Evolutionary conservation across 2,797 vertebrate genomes (phyloP).

Genomic region (Poliocrania exsul): DNA sequence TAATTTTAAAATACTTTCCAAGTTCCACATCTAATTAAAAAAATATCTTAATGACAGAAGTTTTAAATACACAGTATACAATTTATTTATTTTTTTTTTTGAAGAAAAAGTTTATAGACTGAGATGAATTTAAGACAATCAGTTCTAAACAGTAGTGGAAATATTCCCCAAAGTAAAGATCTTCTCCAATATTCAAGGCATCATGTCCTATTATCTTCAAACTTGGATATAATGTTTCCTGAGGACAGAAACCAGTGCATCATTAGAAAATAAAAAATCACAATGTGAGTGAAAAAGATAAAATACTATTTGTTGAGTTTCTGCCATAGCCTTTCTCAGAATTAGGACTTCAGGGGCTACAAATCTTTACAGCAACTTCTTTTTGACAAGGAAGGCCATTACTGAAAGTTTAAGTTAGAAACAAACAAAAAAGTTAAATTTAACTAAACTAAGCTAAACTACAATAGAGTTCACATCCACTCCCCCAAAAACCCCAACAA

Average conservation of each 20-base stretch:
- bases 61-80: not conserved
- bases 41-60: not conserved
- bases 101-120: not conserved
- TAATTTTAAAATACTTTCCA: not conserved
- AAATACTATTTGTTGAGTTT: not conserved
- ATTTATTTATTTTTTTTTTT: not conserved
- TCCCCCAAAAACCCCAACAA: accelerated
- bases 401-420: not conserved
- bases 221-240: not conserved
- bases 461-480: accelerated
- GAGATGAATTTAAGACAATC: not conserved
- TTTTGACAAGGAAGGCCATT: not conserved
- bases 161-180: not conserved
- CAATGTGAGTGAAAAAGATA: not conserved
- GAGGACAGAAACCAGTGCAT: not conserved
- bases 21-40: not conserved
- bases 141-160: not conserved
- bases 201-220: not conserved
- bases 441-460: not conserved
- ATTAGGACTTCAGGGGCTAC: not conserved
- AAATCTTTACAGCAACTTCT: not conserved
- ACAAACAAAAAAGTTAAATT: not conserved
- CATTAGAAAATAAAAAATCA: not conserved
- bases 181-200: not conserved
- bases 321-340: not conserved